phyloP scores from a whole-genome alignment of 2,888 invertebrate genomes.

The Allygus modestus region DNA sequence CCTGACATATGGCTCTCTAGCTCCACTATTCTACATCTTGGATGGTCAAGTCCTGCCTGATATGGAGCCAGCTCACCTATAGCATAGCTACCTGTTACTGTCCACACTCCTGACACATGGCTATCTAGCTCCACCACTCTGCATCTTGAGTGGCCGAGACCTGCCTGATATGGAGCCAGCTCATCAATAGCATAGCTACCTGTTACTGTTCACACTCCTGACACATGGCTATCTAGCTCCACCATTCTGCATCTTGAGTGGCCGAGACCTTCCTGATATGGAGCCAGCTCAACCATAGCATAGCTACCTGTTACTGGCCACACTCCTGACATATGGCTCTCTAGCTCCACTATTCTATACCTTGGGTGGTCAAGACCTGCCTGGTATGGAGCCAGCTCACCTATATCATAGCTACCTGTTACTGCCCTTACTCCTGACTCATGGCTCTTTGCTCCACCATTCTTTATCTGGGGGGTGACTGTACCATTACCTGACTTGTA shows the following conservation, averaged over 20 bases:
- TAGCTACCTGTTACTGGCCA: constrained; percentile 22
- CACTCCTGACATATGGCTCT: constrained; percentile 27
- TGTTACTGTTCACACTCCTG: constrained; percentile 21
- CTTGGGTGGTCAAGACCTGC: not conserved
- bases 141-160: constrained; percentile 7
- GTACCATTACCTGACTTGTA: constrained; percentile 19
- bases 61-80: constrained; percentile 43
- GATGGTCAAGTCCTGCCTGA: not conserved
- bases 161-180: constrained; percentile 31
- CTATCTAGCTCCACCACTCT: constrained; percentile 1
- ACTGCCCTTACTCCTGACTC: not conserved
- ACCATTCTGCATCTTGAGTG: not conserved
- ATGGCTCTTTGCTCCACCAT: not conserved
- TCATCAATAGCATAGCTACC: constrained; percentile 35
- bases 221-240: constrained; percentile 23
- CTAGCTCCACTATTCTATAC: not conserved
- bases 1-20: constrained; percentile 15
- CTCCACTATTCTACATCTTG: not conserved
- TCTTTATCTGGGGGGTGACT: not conserved
- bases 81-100: constrained; percentile 45
- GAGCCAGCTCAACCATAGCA: constrained; percentile 22
- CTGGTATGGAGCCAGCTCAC: constrained; percentile 34
- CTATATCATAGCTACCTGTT: constrained; percentile 26
- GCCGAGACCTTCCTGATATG: not conserved
- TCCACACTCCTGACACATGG: constrained; percentile 37